A percentile compares a stretch with the other conserved stretches of the same genome.
These are phyloP conservation scores for Drosophila rufa DNA, from an alignment of 1,140 invertebrate species.

Conservation along the genomic window DNA sequence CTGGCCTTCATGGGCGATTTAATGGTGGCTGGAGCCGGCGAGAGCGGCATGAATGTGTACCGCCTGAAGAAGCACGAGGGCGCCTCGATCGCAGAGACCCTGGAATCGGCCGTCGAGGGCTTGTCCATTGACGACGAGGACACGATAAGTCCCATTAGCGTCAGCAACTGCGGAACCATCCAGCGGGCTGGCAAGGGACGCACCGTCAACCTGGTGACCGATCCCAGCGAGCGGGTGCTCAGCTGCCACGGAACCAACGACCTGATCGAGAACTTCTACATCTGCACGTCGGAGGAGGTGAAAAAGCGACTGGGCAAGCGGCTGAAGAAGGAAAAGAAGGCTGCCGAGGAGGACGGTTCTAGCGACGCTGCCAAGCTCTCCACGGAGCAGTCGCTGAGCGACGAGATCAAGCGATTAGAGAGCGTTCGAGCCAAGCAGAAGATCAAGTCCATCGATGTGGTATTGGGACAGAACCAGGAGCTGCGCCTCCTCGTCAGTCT, in stretches of 20 bases:
- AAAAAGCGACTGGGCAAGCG: slow-evolving; percentile 90
- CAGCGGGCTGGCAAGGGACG: slow-evolving; percentile 91
- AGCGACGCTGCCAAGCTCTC: slow-evolving; percentile 45
- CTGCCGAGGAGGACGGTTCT: slow-evolving; percentile 35
- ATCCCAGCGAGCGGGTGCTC: slow-evolving; percentile 89
- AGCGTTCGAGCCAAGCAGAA: slow-evolving; percentile 89
- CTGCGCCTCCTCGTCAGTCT: slow-evolving; percentile 88
- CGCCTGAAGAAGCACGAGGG: slow-evolving; percentile 87
- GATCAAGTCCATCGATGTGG: slow-evolving; percentile 89
- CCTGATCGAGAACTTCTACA: slow-evolving; percentile 93
- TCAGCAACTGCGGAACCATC: slow-evolving; percentile 91
- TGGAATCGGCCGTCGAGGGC: slow-evolving; percentile 87
- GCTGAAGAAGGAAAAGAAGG: slow-evolving; percentile 90
- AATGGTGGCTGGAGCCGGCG: slow-evolving; percentile 94
- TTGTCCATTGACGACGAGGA: slow-evolving; percentile 73
- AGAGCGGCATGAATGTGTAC: slow-evolving; percentile 94
- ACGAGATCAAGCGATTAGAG: slow-evolving; percentile 91
- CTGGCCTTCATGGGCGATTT: slow-evolving; percentile 92
- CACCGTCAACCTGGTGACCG: slow-evolving; percentile 89
- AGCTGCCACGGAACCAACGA: slow-evolving; percentile 94
- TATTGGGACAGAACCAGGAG: slow-evolving; percentile 89
- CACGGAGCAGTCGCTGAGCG: slow-evolving; percentile 86
- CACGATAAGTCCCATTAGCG: slow-evolving; percentile 88
- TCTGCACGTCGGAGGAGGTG: slow-evolving; percentile 91
- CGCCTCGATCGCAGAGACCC: slow-evolving; percentile 80